Evolutionary conservation across 1,140 invertebrate genomes (phyloP), one percentile per base, ranked within the genome.

Genomic region (Hydropsyche tenuis): DNA sequence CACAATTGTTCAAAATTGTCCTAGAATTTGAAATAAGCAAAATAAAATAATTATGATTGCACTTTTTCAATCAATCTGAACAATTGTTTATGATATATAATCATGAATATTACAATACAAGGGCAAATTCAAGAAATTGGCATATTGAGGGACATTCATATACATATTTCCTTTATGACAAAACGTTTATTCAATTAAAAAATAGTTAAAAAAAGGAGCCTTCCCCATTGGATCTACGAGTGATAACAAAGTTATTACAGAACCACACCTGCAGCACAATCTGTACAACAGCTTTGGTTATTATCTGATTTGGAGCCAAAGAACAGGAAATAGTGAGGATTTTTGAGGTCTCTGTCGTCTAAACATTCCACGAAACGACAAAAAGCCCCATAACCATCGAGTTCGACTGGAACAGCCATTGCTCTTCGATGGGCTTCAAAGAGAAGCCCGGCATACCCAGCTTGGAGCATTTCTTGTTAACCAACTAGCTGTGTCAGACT

Each of bases 271-370:
- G 86, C 86, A 25, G 91, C 89, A 80, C 92, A 93, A 80, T 93
- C 92, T 1, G 88, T 85, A 78, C 92, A 93, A 92, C 92, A 93
- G 79, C 90, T 93, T 63, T 86, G 77, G 5, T 91, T 91, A 77
- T 85, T 83, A n/a, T 86, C 81, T 43, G 87, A 79, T 80, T 91
- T 92, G 16, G 87, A 85, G 27, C 92, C 92, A 75, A 86, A 89
- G 77, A 89, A 93, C 18, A 90, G 86, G 14, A 92, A 85, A 78
- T 89, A 84, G 30, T 90, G 85, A 0, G 65, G 65, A 48, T 42
- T 16, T 43, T 9, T n/a, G 11, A 12, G 16, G 1, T 23, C 63
- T 0, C 22, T 30, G 0, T 1, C 12, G 20, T 48, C 48, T 16
- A 70, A 16, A 12, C 14, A 16, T 45, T 75, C 48, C 1, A 75